Evolutionary conservation across 2,888 invertebrate genomes (phyloP).

Genomic region (Trichopria drosophilae): DNA sequence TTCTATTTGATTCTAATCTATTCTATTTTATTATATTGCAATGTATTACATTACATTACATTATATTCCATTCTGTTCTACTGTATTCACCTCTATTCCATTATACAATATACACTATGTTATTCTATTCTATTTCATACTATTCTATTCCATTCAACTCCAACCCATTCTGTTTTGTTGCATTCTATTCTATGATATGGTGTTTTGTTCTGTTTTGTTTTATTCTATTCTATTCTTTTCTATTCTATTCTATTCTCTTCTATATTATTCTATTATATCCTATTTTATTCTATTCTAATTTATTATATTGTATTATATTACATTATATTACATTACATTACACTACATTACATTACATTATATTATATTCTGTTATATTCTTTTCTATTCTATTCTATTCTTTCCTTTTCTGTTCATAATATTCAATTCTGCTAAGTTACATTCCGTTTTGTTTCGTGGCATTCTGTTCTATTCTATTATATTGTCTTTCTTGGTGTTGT

Average conservation of each 20-base stretch:
- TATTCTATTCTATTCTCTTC: background rate
- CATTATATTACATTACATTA: background rate
- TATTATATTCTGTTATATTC: no score
- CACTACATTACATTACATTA: background rate
- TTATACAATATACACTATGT: no score
- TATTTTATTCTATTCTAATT: background rate
- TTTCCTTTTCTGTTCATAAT: no score
- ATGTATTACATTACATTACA: background rate
- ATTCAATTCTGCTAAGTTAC: no score
- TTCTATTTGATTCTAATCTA: background rate
- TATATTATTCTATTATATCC: background rate
- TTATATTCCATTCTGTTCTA: no score
- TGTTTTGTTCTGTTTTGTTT: background rate
- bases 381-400: no score
- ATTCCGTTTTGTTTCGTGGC: background rate
- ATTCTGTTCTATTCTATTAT: background rate
- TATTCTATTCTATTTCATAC: background rate
- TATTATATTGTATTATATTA: background rate
- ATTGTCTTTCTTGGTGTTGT: background rate
- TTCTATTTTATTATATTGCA: background rate
- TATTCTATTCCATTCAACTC: background rate
- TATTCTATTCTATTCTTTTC: background rate
- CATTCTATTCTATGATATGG: background rate
- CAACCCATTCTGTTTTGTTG: background rate
- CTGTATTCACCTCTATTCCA: no score